These are phyloP conservation scores for Cyrtodaria siliqua DNA, from an alignment of 2,888 invertebrate genomes.

Conservation along the genomic window DNA sequence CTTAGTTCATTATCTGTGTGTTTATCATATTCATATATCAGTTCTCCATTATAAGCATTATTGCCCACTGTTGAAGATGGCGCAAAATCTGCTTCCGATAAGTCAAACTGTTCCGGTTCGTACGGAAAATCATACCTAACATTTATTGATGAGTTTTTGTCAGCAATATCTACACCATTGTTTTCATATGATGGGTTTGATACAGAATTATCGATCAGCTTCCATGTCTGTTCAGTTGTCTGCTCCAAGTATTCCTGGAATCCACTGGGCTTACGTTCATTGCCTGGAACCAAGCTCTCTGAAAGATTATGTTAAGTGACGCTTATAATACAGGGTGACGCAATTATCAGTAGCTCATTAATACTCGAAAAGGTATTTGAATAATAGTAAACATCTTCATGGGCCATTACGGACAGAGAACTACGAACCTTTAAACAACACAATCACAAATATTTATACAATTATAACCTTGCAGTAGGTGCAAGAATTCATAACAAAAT, in stretches of 20 bases:
- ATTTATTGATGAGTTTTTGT: conserved; percentile 19
- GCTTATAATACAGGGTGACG: no score
- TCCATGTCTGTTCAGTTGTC: conserved; percentile 69
- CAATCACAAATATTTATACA: no score
- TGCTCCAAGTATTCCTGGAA: conserved; percentile 70
- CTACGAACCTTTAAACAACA: no score
- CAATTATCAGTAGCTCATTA: no score
- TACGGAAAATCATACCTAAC: conserved; percentile 72
- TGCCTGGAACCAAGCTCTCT: conserved; percentile 71
- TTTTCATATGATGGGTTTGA: neutral
- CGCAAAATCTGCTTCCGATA: conserved; percentile 79
- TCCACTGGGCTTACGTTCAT: conserved; percentile 71
- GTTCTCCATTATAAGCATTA: conserved; percentile 39
- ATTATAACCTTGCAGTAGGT: no score
- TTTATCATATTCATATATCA: neutral
- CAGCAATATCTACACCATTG: conserved; percentile 11
- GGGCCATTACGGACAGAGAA: no score
- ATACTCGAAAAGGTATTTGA: no score
- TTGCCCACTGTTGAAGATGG: conserved; percentile 56
- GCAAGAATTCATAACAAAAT: no score
- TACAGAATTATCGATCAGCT: conserved; percentile 34
- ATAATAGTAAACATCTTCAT: no score
- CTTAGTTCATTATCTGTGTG: no score
- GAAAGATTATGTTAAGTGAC: no score
- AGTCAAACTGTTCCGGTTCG: conserved; percentile 73